Evolutionary conservation across 2,797 vertebrate genomes (phyloP).

Genomic region (Arctocebus calabarensis): DNA sequence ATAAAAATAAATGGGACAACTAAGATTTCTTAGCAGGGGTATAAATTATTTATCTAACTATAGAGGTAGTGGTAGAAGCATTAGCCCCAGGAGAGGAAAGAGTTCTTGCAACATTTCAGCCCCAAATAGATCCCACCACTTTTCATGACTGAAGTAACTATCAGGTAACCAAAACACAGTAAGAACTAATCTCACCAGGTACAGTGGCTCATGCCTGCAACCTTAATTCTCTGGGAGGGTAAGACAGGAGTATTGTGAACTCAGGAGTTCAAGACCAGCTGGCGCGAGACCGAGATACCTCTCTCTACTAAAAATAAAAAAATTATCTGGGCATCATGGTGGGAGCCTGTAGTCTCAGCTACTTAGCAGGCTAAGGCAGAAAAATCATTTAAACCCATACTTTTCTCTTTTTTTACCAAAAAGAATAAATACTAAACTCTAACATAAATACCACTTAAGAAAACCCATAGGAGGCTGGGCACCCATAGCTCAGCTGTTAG

Average conservation of each 20-base stretch:
- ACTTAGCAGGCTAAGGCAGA: too few species aligned
- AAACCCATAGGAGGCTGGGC: slow-evolving; percentile 45
- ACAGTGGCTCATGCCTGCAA: too few species aligned
- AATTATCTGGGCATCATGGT: too few species aligned
- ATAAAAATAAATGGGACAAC: slow-evolving; percentile 46
- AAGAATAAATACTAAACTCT: slow-evolving; percentile 59
- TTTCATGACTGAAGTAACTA: slow-evolving; percentile 58
- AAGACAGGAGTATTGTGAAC: too few species aligned
- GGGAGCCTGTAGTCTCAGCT: too few species aligned
- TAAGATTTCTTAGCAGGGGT: slow-evolving; percentile 14
- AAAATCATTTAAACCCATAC: slow-evolving; percentile 55
- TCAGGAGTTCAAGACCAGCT: too few species aligned
- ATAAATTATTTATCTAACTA: neutral
- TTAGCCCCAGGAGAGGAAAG: neutral
- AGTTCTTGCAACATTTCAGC: slow-evolving; percentile 37
- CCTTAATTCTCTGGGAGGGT: too few species aligned
- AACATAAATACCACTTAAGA: slow-evolving; percentile 71
- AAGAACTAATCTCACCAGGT: slow-evolving; percentile 48
- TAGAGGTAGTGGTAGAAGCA: neutral
- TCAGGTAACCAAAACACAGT: slow-evolving; percentile 11
- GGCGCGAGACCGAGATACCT: too few species aligned
- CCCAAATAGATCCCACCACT: slow-evolving; percentile 35
- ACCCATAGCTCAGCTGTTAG: too few species aligned
- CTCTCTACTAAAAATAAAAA: too few species aligned
- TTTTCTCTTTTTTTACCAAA: slow-evolving; percentile 26